These are phyloP conservation scores for Drosophila insularis DNA, from an alignment of 1,140 invertebrate genomes.

Conservation along the genomic window DNA sequence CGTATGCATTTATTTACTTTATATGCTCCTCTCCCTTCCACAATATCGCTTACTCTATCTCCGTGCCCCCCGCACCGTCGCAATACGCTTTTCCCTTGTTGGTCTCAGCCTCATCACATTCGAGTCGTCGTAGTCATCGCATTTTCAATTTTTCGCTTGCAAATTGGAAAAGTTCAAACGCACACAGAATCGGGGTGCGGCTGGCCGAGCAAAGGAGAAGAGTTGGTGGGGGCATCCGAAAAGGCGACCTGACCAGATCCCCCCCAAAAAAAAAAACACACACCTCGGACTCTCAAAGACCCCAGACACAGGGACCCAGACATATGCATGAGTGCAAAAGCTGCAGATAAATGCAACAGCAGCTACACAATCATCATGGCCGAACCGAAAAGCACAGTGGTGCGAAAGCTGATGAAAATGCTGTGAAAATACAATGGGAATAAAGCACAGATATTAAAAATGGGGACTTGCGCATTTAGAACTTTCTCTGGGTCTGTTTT, in stretches of 20 bases:
- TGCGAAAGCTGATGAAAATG: neutral
- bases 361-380: slow-evolving; percentile 33
- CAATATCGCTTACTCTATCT: neutral
- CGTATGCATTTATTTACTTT: slow-evolving; percentile 75
- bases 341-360: slow-evolving; percentile 64
- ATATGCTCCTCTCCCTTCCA: slow-evolving; percentile 16
- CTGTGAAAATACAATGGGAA: too few relatives aligned
- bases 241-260: slow-evolving; percentile 44
- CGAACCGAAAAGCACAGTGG: slow-evolving; percentile 50
- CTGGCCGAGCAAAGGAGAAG: neutral
- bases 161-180: slow-evolving; percentile 80
- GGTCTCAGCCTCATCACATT: slow-evolving; percentile 35
- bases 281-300: slow-evolving; percentile 24
- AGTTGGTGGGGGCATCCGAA: slow-evolving; percentile 32
- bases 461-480: too few relatives aligned
- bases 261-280: slow-evolving; percentile 17
- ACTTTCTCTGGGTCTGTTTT: too few relatives aligned
- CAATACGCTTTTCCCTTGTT: neutral
- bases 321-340: slow-evolving; percentile 66
- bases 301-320: slow-evolving; percentile 43
- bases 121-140: slow-evolving; percentile 51
- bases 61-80: slow-evolving; percentile 13
- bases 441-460: too few relatives aligned
- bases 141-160: slow-evolving; percentile 80
- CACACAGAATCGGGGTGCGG: slow-evolving; percentile 33